These are phyloP conservation scores for Heloderma charlesbogerti DNA, from an alignment of 2,113 vertebrate species.

Conservation along the genomic window DNA sequence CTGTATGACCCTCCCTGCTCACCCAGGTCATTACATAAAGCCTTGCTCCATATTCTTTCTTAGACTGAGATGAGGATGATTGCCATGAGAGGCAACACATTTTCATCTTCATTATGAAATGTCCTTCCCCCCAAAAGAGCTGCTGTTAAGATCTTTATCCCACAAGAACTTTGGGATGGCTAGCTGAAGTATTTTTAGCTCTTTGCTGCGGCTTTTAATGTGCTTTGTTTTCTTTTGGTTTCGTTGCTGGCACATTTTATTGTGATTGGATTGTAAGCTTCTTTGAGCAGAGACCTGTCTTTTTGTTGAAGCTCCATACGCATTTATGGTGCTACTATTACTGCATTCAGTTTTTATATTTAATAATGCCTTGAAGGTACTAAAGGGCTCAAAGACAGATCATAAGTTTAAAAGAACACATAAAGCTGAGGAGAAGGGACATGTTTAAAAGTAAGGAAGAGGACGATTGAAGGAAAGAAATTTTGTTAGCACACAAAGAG, in stretches of 20 bases:
- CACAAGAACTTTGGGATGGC: neutral
- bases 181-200: neutral
- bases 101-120: too few species aligned
- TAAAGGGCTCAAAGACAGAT: neutral
- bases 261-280: neutral
- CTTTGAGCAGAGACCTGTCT: neutral
- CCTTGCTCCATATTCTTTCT: too few species aligned
- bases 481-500: neutral
- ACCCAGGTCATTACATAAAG: too few species aligned
- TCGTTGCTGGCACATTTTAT: neutral
- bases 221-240: neutral
- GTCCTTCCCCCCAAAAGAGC: too few species aligned
- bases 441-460: neutral
- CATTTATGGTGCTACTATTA: too few species aligned
- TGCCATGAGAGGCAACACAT: too few species aligned
- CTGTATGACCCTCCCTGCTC: too few species aligned
- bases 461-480: neutral
- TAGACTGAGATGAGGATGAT: too few species aligned
- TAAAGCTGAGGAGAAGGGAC: neutral
- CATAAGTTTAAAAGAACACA: neutral
- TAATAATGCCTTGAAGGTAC: neutral
- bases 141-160: neutral
- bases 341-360: neutral
- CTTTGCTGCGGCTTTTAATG: neutral
- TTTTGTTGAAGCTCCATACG: too few species aligned